Evolutionary conservation across 2,888 invertebrate genomes (phyloP).

Genomic region (Podotricha telesiphe): DNA sequence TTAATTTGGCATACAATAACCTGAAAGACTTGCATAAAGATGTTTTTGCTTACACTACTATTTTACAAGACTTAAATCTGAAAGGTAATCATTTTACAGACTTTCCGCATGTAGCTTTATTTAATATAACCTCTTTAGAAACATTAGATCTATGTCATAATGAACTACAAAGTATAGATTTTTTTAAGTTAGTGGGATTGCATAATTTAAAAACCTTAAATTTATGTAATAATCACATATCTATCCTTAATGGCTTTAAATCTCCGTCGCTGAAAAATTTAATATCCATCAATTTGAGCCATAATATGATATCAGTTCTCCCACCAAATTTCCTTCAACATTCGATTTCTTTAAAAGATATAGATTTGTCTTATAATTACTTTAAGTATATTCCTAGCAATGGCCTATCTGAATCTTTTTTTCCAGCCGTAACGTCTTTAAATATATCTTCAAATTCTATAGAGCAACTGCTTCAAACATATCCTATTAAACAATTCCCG

Average conservation of each 20-base stretch:
- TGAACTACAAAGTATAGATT: conserved; percentile 87
- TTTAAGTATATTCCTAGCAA: conserved; percentile 91
- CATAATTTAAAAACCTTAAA: conserved; percentile 89
- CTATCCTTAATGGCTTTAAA: conserved; percentile 89
- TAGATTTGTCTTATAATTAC: conserved; percentile 91
- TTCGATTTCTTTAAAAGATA: conserved; percentile 87
- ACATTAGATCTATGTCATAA: conserved; percentile 87
- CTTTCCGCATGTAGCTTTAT: conserved; percentile 90
- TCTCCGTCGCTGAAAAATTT: conserved; percentile 89
- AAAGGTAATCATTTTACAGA: conserved; percentile 89
- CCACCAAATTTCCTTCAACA: conserved; percentile 92
- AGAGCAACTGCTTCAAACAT: conserved; percentile 88
- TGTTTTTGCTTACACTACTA: conserved; percentile 89
- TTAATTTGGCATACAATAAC: conserved; percentile 89
- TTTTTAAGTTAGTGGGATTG: conserved; percentile 89
- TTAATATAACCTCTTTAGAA: conserved; percentile 90
- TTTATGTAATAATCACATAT: conserved; percentile 89
- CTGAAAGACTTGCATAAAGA: conserved; percentile 87
- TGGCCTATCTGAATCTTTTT: conserved; percentile 88
- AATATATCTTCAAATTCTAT: conserved; percentile 94
- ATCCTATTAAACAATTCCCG: conserved; percentile 88
- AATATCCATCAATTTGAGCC: conserved; percentile 89
- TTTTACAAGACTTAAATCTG: conserved; percentile 90
- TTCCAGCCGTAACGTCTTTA: conserved; percentile 88
- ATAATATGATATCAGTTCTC: conserved; percentile 88